Evolutionary conservation across 2,797 vertebrate species (phyloP).

Genomic region (Hypotaenidia okinawae): DNA sequence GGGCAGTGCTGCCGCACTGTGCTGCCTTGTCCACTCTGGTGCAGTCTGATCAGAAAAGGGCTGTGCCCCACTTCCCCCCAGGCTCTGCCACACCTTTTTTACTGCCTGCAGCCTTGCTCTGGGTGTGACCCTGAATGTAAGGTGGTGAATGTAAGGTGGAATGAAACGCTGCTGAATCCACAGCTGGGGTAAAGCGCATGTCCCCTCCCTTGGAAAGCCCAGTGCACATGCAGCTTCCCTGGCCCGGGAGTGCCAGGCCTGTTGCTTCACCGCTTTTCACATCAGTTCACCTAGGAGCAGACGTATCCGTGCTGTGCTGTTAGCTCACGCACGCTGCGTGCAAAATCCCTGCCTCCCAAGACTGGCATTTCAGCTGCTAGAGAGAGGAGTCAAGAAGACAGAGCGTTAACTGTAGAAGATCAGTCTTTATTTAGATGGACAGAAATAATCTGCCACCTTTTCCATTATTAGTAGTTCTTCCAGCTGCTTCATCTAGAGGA

Average conservation of each 20-base stretch:
- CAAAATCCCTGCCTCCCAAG: background rate
- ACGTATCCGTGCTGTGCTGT: background rate
- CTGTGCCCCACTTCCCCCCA: background rate
- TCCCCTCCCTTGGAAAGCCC: background rate
- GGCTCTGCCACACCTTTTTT: background rate
- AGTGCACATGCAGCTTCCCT: background rate
- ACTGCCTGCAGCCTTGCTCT: fast-evolving
- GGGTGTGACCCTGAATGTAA: fast-evolving
- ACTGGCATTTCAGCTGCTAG: background rate
- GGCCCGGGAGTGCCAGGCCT: background rate
- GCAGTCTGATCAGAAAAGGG: background rate
- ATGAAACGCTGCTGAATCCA: background rate
- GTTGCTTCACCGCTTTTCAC: background rate
- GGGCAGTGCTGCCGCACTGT: background rate
- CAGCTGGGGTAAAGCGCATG: background rate
- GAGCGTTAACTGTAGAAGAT: background rate
- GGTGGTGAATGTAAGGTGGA: background rate
- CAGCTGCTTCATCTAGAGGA: background rate
- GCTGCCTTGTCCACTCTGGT: background rate
- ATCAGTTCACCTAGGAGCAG: background rate
- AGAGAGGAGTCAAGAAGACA: background rate
- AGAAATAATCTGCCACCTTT: background rate
- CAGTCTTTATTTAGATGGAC: conserved; percentile 45
- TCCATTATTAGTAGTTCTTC: background rate
- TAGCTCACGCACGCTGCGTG: background rate